Conservation (phyloP, 2,888 invertebrate species). For the Timandra comae region DNA sequence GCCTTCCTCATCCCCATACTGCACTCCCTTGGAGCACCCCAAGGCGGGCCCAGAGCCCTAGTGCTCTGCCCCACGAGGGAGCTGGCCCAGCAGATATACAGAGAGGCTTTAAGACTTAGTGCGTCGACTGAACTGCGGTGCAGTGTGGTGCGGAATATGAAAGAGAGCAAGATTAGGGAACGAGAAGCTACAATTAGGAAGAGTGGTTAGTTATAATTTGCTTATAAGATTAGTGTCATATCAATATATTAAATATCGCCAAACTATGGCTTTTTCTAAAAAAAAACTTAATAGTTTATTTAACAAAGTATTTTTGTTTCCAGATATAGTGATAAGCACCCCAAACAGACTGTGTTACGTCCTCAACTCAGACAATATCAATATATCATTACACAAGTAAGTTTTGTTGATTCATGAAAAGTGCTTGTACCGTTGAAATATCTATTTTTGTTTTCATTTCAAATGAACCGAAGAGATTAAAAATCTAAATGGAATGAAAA, state of each 20-base stretch:
- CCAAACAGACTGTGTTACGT: constrained; percentile 94
- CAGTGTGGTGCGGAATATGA: constrained; percentile 87
- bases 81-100: constrained; percentile 92
- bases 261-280: no score
- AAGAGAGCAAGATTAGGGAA: constrained; percentile 83
- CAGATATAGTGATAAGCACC: constrained; percentile 95
- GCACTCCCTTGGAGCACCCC: constrained; percentile 81
- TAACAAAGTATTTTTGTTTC: no score
- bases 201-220: constrained; percentile 85
- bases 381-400: constrained; percentile 84
- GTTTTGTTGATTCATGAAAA: no score
- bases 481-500: no score
- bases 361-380: constrained; percentile 86
- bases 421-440: no score
- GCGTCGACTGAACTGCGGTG: constrained; percentile 84
- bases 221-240: no score
- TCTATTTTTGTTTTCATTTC: no score
- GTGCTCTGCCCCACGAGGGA: constrained; percentile 96
- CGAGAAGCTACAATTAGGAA: constrained; percentile 84
- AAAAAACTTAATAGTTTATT: no score
- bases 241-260: no score
- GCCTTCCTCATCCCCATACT: constrained; percentile 95
- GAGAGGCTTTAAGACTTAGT: constrained; percentile 86
- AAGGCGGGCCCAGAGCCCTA: constrained; percentile 89
- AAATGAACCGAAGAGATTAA: no score